phyloP scores from a whole-genome alignment of 2,888 invertebrate genomes.

The Eupsilia transversa region DNA sequence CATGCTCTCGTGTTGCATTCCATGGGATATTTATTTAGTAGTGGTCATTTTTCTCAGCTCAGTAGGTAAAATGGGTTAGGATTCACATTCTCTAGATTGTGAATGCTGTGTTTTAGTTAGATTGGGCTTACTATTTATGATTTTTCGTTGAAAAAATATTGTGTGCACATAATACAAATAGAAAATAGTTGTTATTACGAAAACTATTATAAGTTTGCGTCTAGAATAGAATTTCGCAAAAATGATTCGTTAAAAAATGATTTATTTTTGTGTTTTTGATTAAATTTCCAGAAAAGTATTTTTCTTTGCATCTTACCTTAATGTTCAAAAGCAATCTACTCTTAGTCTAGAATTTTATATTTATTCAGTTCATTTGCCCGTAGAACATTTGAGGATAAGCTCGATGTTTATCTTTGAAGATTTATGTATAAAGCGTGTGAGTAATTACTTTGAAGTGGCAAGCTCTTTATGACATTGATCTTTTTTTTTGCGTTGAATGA shows the following conservation, averaged over 20 bases:
- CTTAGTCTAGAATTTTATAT: constrained; percentile 31
- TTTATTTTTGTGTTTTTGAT: neutral
- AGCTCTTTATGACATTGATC: constrained; percentile 38
- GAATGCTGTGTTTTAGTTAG: neutral
- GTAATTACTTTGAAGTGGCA: constrained; percentile 42
- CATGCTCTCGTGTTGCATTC: neutral
- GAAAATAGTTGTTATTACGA: neutral
- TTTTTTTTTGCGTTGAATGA: constrained; percentile 30
- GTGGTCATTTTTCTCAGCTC: neutral
- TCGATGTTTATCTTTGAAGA: constrained; percentile 56
- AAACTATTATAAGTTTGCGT: neutral
- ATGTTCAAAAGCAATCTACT: constrained; percentile 1
- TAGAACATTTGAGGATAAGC: constrained; percentile 26
- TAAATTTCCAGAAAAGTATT: neutral
- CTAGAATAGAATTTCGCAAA: neutral
- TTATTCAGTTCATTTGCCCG: constrained; percentile 38
- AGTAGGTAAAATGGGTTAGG: neutral
- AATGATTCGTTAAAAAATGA: no score
- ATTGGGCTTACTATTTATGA: neutral
- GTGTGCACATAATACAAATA: neutral
- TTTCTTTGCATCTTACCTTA: neutral
- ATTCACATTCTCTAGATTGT: neutral
- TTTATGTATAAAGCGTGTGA: constrained; percentile 51
- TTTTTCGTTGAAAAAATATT: neutral
- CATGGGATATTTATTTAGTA: neutral